Evolutionary conservation across 1,140 invertebrate genomes (phyloP), one percentile per base, ranked within the genome.

Genomic region (Ceratosolen fusciceps): DNA sequence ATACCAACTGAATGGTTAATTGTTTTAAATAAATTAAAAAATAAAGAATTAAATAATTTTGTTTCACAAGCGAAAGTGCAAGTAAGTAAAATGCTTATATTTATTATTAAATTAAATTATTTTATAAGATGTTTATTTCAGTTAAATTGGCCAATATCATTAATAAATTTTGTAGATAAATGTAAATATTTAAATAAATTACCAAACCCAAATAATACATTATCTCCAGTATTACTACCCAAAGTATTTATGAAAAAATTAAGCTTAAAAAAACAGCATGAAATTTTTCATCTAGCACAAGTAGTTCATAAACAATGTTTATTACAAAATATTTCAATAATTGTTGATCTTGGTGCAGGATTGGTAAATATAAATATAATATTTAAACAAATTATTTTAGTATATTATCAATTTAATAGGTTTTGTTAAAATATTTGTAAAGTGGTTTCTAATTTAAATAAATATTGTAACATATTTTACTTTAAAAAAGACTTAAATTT

Each of bases 271-370:
- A 96, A 96, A 83, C 90, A 91, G 81, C 93, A 95, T 73, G 95
- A 96, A 91, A 94, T 95, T 76, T 75, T 91, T 16, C 86, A 91
- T 80, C 87, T 95, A 29, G 91, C 93, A 8, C 84, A 91, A 43
- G 87, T 93, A 77, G 91, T 95, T 47, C 85, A 92, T 73, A 75
- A 87, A 19, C 84, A 93, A 54, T 95, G 93, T 82, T 75, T 86
- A 60, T 80, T 90, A 65, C 71, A 86, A 29, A 85, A 89, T 14
- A 91, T 93, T 82, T 83, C 90, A 78, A 89, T 92, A n/a, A 90
- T 96, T 60, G 89, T 97, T 9, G 96, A 97, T 90, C 91, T 96
- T 83, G 96, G 96, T n/a, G 92, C 94, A 56, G 96, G 96, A 47
- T 89, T 96, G 90, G 93, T 94, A 91, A 91, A 87, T 88, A 34